Evolutionary conservation across 1,140 invertebrate species (phyloP).

Genomic region (Aphelenchoides fujianensis): DNA sequence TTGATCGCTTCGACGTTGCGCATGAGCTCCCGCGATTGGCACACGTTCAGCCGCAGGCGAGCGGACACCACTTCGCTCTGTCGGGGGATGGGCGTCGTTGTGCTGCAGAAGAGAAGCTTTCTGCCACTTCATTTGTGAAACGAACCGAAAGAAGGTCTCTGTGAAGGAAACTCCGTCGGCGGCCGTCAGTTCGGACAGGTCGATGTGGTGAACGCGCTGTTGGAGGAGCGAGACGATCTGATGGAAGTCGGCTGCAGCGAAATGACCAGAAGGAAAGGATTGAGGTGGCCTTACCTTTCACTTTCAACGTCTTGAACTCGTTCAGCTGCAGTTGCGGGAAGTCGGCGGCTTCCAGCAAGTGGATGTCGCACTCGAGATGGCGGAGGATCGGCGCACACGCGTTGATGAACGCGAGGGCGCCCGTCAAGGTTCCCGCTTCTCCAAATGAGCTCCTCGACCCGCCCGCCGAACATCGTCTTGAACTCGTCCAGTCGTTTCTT

Average conservation of each 20-base stretch:
- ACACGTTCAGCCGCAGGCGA: background rate
- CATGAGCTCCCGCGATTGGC: background rate
- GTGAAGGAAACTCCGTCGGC: constrained; percentile 4
- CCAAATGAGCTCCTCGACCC: background rate
- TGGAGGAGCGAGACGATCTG: background rate
- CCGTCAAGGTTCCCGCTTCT: background rate
- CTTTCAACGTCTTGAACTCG: background rate
- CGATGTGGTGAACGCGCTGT: background rate
- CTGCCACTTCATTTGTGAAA: background rate
- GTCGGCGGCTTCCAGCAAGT: background rate
- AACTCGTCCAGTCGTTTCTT: background rate
- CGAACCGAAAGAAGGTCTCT: constrained; percentile 1
- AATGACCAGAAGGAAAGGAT: background rate
- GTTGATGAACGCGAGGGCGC: background rate
- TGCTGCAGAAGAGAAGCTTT: background rate
- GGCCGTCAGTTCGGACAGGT: constrained; percentile 1
- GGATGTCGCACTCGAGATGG: constrained; percentile 3
- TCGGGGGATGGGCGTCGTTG: background rate
- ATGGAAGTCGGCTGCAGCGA: background rate
- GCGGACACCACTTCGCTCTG: background rate
- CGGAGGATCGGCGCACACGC: background rate
- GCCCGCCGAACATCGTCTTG: background rate
- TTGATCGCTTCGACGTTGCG: background rate
- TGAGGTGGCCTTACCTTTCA: background rate
- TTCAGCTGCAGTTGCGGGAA: background rate